A percentile compares a stretch with the other conserved stretches of the same genome.
These are phyloP conservation scores for Apodemia zela DNA, from an alignment of 2,888 invertebrate genomes.

Conservation along the genomic window DNA sequence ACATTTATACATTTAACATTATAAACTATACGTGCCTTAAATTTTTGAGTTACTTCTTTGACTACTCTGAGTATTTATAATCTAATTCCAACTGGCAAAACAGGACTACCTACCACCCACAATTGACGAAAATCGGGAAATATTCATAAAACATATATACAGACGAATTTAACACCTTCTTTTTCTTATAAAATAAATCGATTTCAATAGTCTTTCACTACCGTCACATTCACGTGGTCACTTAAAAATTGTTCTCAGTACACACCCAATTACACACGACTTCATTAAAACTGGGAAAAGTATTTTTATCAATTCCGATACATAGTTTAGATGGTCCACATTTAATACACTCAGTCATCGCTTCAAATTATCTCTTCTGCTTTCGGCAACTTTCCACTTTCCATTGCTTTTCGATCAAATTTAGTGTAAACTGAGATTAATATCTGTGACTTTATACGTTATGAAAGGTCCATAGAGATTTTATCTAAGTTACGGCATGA, in stretches of 20 bases:
- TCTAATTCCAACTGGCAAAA: no score
- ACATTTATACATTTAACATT: no score
- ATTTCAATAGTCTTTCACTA: no score
- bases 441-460: constrained; percentile 1
- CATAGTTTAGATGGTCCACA: constrained; percentile 26
- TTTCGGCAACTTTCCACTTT: constrained; percentile 35
- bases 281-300: constrained; percentile 27
- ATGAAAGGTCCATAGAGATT: not conserved
- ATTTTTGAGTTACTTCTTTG: no score
- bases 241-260: not conserved
- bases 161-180: no score
- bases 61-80: no score
- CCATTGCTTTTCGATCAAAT: constrained; percentile 43
- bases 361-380: constrained; percentile 34
- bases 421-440: constrained; percentile 29
- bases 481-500: not conserved
- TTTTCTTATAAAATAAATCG: no score
- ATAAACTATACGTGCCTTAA: no score
- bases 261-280: constrained; percentile 15
- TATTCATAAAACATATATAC: no score
- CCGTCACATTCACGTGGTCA: no score
- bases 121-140: no score
- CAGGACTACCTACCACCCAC: no score
- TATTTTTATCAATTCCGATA: constrained; percentile 26
- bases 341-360: constrained; percentile 36